Conservation (phyloP, 2,797 vertebrate genomes). For the Etheostoma nigrum region DNA sequence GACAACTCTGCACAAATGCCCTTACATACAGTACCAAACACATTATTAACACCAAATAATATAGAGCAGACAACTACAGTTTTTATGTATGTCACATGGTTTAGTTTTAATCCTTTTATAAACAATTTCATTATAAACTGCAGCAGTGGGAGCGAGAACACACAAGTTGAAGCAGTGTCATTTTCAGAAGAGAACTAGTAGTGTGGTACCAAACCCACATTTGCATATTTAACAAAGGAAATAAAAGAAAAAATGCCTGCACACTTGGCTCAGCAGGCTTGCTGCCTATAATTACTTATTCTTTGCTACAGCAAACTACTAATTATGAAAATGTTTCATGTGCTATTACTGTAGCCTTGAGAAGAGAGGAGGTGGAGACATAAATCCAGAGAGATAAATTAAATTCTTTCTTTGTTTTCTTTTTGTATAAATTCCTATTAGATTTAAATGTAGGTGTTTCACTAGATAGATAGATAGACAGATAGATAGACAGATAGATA, state of each 20-base stretch:
- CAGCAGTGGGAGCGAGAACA: constrained; percentile 7
- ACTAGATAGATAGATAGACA: neutral
- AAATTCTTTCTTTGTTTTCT: neutral
- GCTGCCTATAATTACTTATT: constrained; percentile 55
- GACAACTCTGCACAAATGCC: constrained; percentile 14
- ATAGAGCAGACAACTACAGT: neutral
- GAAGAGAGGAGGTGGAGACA: constrained; percentile 20
- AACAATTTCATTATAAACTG: neutral
- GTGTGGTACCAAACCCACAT: constrained; percentile 32
- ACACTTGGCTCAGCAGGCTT: constrained; percentile 31
- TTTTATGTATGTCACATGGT: neutral
- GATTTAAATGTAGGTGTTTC: neutral
- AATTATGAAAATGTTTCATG: constrained; percentile 64
- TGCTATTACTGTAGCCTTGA: constrained; percentile 43
- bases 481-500: constrained; percentile 11
- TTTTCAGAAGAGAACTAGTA: constrained; percentile 5
- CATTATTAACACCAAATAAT: neutral
- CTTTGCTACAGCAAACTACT: constrained; percentile 54
- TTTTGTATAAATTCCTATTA: neutral
- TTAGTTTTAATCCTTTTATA: constrained; percentile 9
- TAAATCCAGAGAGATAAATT: neutral
- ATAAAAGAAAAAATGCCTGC: constrained; percentile 31
- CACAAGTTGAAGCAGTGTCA: constrained; percentile 17
- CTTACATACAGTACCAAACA: neutral
- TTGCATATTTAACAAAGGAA: constrained; percentile 57